Base-by-base conservation (phyloP, 2,888 invertebrate species). In the Cheilosia scutellata region DNA sequence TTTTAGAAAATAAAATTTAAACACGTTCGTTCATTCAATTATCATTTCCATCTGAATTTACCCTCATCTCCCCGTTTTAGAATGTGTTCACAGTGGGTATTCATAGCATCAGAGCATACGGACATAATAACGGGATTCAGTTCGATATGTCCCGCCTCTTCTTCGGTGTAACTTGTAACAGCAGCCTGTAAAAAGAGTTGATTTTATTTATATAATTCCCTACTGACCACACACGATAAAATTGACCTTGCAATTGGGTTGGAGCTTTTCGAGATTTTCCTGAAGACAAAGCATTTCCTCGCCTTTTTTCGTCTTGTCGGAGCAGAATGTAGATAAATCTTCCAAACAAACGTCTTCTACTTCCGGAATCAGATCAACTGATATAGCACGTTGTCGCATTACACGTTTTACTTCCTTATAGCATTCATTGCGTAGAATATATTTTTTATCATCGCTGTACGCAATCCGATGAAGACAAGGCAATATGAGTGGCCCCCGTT, bases 271-370 rank as follows among this genome's bases (percentile, higher is more conserved):
- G 66, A 97, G 93, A 92, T 96, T 96, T 88, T 95, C 96, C 92
- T 99, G 99, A 60, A 99, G 94, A 90, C 99, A 99, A 77, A 95
- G 93, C 93, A 99, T 96, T 94, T 99, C 99, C 91, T 97, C 96
- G 31, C 98, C 97, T 91, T 96, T 96, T 37, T 95, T 96, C n/a
- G 96, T 95, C 91, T 96, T 96, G 88, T 96, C 96, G 78, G 95
- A 96, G 91, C 99, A 99, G 89, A 95, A 94, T 78, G 94, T 94
- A 0, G 97, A 96, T 25, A 99, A 94, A 89, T 99, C 98, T 84
- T 95, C 95, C 27, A 99, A 93, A 91, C 99, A 99, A 44, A 94
- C 94, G 89, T 96, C 96, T 93, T 99, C 99, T 60, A 99, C 96
- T 92, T 98, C 97, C 1, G 99, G 99, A 89, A 98, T 95, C 49